Evolutionary conservation across 1,140 invertebrate species (phyloP), one percentile per base, ranked within the genome.

Genomic region (Papilio helenus): DNA sequence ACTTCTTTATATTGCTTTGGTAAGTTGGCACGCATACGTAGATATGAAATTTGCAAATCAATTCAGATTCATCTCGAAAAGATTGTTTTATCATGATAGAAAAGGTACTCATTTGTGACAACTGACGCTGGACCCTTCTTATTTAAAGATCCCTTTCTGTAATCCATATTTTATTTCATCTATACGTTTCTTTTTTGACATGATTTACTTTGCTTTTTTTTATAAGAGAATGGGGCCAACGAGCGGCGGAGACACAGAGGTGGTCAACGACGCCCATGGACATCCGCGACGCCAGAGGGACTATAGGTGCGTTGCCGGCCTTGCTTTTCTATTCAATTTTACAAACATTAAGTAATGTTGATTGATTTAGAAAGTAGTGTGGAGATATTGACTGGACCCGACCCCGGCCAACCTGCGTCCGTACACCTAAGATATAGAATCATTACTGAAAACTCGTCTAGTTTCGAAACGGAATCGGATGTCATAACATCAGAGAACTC

Each of bases 11-110:
- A 55, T 55, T 55, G 20, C 51, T 55, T 55, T 55, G 51, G 18
- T 7, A 55, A 20, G 51, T 55, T 51, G 49, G 16, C 16, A 20
- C 51, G 8, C 18, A 20, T 14, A 26, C n/a, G 55, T 58, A 26
- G 58, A 16, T 61, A 26, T 29, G 51, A 55, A 55, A 55, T 55
- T 55, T 55, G 51, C 12, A 68, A 68, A 68, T 68, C 26, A 68
- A 68, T 68, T 68, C 61, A 34, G 61, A 29, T 68, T 68, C 26
- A 68, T 68, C 61, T 68, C 61, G 12, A 68, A 68, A 68, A 29
- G 23, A 68, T 68, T 68, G 61, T 68, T 68, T 68, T 68, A 29
- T 68, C 26, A 68, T 68, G 26, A 68, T 68, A 29, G 61, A 68
- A 68, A 68, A 68, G 61, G 61, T 68, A 34, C 61, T 29, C 61